These are phyloP conservation scores for Aepyceros melampus DNA, from an alignment of 2,113 vertebrate species.

Conservation along the genomic window DNA sequence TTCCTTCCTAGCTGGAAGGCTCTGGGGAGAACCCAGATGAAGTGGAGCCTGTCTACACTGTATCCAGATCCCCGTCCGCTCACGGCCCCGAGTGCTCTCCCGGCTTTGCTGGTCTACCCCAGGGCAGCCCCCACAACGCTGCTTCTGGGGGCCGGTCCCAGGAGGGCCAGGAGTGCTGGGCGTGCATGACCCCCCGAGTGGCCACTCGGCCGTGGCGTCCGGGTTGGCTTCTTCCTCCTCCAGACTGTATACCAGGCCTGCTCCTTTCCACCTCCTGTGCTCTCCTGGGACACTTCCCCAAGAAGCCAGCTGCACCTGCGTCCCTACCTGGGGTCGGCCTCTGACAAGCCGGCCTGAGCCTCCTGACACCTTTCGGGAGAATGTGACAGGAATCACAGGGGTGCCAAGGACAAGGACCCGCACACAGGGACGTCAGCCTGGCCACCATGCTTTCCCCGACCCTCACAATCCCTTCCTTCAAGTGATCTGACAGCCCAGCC, in stretches of 20 bases:
- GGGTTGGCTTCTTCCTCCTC: not conserved
- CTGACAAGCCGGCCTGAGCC: not conserved
- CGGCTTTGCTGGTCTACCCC: not conserved
- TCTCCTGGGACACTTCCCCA: not conserved
- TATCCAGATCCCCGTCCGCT: not conserved
- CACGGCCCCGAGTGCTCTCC: rapidly evolving
- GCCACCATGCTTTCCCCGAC: rapidly evolving
- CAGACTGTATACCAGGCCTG: not conserved
- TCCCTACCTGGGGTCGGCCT: not conserved
- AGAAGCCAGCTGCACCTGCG: not conserved
- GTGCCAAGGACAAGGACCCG: not conserved
- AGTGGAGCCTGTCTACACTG: not conserved
- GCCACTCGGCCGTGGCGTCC: rapidly evolving
- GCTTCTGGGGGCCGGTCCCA: not conserved
- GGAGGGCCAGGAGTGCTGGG: not conserved
- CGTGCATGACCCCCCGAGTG: rapidly evolving
- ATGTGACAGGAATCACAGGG: rapidly evolving
- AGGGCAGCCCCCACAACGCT: not conserved
- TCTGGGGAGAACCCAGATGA: not conserved
- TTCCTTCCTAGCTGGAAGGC: not conserved
- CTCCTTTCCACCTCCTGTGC: not conserved
- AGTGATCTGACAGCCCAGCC: not conserved
- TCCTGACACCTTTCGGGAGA: not conserved
- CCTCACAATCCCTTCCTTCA: not conserved
- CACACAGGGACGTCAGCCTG: not conserved